phyloP scores from a whole-genome alignment of 2,888 invertebrate species.

The Camponotus fellah region DNA sequence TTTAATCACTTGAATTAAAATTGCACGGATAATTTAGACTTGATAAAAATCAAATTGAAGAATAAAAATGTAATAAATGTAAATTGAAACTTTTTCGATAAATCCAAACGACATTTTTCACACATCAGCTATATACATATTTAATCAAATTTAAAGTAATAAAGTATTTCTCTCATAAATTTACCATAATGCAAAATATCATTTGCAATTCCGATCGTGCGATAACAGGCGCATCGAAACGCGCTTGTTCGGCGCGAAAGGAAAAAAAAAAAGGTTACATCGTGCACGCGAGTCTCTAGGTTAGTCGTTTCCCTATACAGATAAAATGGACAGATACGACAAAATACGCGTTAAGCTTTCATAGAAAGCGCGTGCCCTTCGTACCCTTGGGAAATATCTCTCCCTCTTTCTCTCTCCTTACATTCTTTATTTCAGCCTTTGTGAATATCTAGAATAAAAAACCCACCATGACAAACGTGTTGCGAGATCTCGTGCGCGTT shows the following conservation, averaged over 20 bases:
- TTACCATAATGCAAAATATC: neutral
- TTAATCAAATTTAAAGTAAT: neutral
- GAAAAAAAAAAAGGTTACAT: slow-evolving; percentile 41
- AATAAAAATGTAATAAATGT: neutral
- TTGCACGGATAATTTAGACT: neutral
- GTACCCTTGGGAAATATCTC: neutral
- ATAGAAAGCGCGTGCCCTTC: slow-evolving; percentile 19
- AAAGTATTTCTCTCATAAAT: neutral
- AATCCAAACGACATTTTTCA: neutral
- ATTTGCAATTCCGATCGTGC: neutral
- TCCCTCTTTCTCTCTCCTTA: neutral
- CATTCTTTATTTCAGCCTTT: neutral
- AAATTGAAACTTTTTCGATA: neutral
- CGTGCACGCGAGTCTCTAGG: slow-evolving; percentile 52
- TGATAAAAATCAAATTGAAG: neutral
- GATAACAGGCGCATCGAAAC: neutral
- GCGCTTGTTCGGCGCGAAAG: slow-evolving; percentile 15
- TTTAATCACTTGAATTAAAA: neutral
- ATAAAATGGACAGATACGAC: neutral
- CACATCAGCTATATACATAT: neutral
- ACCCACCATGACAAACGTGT: slow-evolving; percentile 67
- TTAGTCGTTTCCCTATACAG: slow-evolving; percentile 50
- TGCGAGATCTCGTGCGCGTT: slow-evolving; percentile 7
- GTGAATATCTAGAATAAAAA: slow-evolving; percentile 46
- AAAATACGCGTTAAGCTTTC: slow-evolving; percentile 12